Evolutionary conservation across 2,888 invertebrate genomes (phyloP).

Genomic region (Synergus umbraculus): DNA sequence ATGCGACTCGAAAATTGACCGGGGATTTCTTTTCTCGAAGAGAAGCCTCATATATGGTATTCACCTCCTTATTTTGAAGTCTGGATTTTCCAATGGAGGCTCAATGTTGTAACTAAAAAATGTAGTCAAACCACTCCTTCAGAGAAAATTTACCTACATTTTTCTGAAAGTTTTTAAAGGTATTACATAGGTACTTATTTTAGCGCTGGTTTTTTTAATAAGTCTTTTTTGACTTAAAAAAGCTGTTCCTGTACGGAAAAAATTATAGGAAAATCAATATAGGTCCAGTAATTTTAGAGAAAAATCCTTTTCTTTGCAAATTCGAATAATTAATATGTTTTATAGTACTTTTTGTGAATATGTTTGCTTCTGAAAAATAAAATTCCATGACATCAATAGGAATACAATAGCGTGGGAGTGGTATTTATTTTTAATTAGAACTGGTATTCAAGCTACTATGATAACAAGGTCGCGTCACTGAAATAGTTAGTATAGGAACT

Average conservation of each 20-base stretch:
- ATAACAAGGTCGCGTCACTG: not conserved
- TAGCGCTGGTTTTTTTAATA: not conserved
- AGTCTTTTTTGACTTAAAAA: too few species aligned
- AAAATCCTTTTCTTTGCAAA: too few species aligned
- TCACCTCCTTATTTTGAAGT: slow-evolving; percentile 11
- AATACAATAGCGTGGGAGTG: slow-evolving; percentile 22
- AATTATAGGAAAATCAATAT: too few species aligned
- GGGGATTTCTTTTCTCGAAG: slow-evolving; percentile 44
- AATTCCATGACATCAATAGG: not conserved
- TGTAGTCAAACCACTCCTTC: slow-evolving; percentile 10
- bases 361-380: not conserved
- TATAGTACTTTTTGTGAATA: not conserved
- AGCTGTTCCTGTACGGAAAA: too few species aligned
- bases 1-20: slow-evolving; percentile 51
- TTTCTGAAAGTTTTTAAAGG: slow-evolving; percentile 6
- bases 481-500: not conserved
- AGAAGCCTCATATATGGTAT: slow-evolving; percentile 24
- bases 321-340: too few species aligned
- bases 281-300: too few species aligned
- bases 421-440: slow-evolving; percentile 24
- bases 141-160: not conserved
- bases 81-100: slow-evolving; percentile 4
- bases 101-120: slow-evolving; percentile 8
- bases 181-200: too few species aligned
- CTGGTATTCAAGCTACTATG: not conserved